Evolutionary conservation across 2,113 vertebrate genomes (phyloP), one percentile per base, ranked within the genome.

Genomic region (Meleagris gallopavo): DNA sequence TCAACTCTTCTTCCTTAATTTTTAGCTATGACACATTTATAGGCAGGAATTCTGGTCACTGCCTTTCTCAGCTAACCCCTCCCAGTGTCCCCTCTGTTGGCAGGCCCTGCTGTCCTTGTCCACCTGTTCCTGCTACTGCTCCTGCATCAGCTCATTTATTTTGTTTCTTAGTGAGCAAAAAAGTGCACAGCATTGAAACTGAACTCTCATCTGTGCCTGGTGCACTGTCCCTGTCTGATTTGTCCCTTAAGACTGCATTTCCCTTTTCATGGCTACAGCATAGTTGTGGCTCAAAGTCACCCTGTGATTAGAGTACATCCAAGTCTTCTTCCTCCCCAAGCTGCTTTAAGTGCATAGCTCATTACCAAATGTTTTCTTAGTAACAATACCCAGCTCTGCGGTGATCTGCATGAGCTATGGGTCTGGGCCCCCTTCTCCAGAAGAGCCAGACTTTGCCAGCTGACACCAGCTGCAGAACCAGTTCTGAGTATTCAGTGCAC

Each of bases 181-280:
- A 40, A 10, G 24, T 7, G 13, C 61, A 11, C 32, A 2, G 0
- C 20, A 55, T 30, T 40, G 32, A 46, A 21, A 41, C 32, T 3
- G 0, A 78, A 36, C 32, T 13, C 34, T 16, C 45, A 3, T 7
- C 10, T 27, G 40, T 17, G 32, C 72, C 41, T 22, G 13, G 2
- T 50, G n/a, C 1, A 1, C 48, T 32, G 45, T 13, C 58, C 29
- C 61, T 13, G 14, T 14, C 73, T 34, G 20, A 8, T 30, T 58
- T 32, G 6, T 25, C 54, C 19, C 52, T 32, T 50, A 11, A 61
- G 32, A 15, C 2, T 43, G 54, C 61, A 14, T 46, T 52, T 62
- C 54, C 13, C 19, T 78, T 41, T 34, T 22, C 83, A 65, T 13
- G 46, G 66, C 73, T 74, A 21, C 36, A 57, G 16, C 46, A 9